A percentile compares a stretch with the other conserved stretches of the same genome.
Conservation (phyloP, 2,113 vertebrate genomes). For the Dipodomys ordii region DNA sequence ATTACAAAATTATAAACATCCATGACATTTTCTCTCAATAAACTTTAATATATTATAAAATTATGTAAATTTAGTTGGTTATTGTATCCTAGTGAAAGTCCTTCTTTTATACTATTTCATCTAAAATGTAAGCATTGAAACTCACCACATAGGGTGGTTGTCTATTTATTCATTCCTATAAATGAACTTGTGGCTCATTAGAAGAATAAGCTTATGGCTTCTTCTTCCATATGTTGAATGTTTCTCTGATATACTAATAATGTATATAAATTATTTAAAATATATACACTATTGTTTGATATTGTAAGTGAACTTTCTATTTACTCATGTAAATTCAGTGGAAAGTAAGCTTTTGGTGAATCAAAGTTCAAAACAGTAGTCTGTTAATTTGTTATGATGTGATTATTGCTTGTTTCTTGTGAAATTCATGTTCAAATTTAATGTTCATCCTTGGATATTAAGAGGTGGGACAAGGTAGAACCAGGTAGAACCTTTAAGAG, state of each 20-base stretch:
- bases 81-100: conserved; percentile 11
- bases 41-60: conserved; percentile 50
- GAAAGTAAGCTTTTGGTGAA: conserved; percentile 1
- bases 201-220: neutral
- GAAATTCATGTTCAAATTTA: neutral
- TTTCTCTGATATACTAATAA: neutral
- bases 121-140: conserved; percentile 30
- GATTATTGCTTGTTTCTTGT: neutral
- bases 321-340: conserved; percentile 36
- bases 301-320: conserved; percentile 31
- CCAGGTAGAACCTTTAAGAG: neutral
- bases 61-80: neutral
- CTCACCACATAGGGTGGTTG: neutral
- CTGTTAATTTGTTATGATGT: neutral
- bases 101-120: conserved; percentile 47
- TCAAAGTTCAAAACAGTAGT: neutral
- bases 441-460: neutral
- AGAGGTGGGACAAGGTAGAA: neutral
- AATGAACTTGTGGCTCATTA: neutral
- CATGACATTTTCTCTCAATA: conserved; percentile 19
- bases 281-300: neutral
- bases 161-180: neutral
- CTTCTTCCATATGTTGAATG: neutral
- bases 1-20: conserved; percentile 45
- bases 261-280: conserved; percentile 8